Evolutionary conservation across 2,888 invertebrate genomes (phyloP), one percentile per base, ranked within the genome.

Genomic region (Lasioglossum malachurum): DNA sequence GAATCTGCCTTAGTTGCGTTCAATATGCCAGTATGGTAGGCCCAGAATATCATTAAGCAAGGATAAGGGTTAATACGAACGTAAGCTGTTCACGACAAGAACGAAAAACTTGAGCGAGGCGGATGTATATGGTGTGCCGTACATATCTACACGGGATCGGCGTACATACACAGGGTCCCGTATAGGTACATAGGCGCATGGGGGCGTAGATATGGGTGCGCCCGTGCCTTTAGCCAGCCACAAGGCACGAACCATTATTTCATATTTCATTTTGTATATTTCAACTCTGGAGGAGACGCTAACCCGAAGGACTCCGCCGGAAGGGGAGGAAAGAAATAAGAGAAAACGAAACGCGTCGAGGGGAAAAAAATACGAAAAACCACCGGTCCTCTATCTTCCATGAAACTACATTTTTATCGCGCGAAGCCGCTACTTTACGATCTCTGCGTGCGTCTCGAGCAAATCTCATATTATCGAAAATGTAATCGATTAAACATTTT

Each of bases 151-250:
- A 78, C 72, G 83, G 87, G 87, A 90, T 87, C 87, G 87, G 83
- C 89, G 86, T 90, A 92, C 87, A 91, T 87, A 38, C 41, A 87
- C 87, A 84, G 86, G 87, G 87, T 86, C 84, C 85, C 89, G 84
- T 92, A 92, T 91, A 91, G 90, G 90, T 91, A 94, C 92, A 94
- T 93, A 94, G 92, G 92, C 93, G 93, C 93, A 95, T 94, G 95
- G 95, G 95, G 95, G 95, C 95, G 95, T 95, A 95, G 94, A 95
- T 94, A 95, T 95, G 95, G 95, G 95, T 95, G 95, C 95, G 95
- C 95, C 95, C 94, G 93, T 94, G 94, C 93, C 95, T 94, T 94
- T 92, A 93, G 90, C 94, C 93, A 93, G 94, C 94, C 93, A 94
- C 94, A 90, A 93, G 94, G 94, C 94, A 94, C 94, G 94, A 94